Evolutionary conservation across 2,888 invertebrate species (phyloP).

Genomic region (Pollenia amentaria): DNA sequence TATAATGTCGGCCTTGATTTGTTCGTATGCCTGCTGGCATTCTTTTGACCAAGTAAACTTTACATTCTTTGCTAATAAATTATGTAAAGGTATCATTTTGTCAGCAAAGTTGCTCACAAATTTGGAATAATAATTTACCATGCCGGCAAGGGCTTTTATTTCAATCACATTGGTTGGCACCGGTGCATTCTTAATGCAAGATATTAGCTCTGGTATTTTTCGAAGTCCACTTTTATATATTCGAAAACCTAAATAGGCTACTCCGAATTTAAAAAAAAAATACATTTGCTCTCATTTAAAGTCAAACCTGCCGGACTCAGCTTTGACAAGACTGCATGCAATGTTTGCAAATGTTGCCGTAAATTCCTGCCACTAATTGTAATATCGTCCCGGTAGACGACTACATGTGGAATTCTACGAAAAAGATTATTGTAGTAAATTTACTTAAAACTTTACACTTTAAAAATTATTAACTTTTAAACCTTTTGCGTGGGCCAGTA

Average conservation of each 20-base stretch:
- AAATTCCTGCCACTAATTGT: conserved; percentile 17
- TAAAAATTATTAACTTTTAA: too few species aligned
- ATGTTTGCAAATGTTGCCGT: conserved; percentile 35
- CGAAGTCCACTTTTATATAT: conserved; percentile 39
- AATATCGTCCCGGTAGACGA: conserved; percentile 50
- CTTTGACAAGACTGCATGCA: conserved; percentile 51
- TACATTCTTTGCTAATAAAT: conserved; percentile 64
- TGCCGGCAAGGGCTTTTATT: conserved; percentile 40
- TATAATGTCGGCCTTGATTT: conserved; percentile 75
- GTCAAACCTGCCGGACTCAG: conserved; percentile 27
- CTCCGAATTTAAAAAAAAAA: conserved; percentile 53
- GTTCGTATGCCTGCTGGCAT: conserved; percentile 76
- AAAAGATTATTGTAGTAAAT: too few species aligned
- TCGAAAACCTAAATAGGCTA: conserved; percentile 56
- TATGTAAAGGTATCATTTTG: conserved; percentile 60
- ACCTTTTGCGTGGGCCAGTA: too few species aligned
- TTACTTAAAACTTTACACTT: too few species aligned
- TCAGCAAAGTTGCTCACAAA: conserved; percentile 59
- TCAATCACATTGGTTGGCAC: conserved; percentile 50
- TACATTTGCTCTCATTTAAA: conserved; percentile 63
- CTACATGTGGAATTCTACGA: conserved; percentile 44
- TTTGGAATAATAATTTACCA: conserved; percentile 58
- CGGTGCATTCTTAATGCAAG: conserved; percentile 14
- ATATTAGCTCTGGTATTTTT: conserved; percentile 29
- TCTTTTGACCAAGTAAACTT: conserved; percentile 77